Evolutionary conservation across 2,797 vertebrate genomes (phyloP), one percentile per base, ranked within the genome.

Genomic region (Hipposideros larvatus): DNA sequence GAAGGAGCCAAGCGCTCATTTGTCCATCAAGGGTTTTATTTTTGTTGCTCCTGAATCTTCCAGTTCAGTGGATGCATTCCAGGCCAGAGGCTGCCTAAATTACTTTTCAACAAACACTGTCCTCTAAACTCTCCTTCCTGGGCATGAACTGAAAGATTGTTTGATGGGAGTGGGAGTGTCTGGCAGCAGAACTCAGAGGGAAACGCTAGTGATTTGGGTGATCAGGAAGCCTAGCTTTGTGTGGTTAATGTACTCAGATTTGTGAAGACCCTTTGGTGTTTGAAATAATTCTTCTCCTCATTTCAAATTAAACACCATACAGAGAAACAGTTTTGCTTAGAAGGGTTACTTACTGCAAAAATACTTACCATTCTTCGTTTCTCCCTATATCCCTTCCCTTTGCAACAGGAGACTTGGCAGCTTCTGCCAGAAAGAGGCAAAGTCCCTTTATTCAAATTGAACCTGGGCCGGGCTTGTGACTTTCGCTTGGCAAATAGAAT

Each of bases 31-130:
- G n/a, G 0, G 16, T 96, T 94, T 97, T 97, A 94, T 98, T 98
- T 98, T 96, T 96, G 90, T 94, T 92, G 57, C 59, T 98, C 82
- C 91, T 74, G 96, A 68, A 2, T 96, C 97, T 97, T 98, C 89
- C 94, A 84, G 86, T 78, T 97, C 95, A 96, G 84, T 95, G 34
- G 34, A 78, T 87, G 19, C 92, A 93, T 66, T 83, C 73, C 73
- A 90, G 91, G 73, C 95, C 91, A 90, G 89, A 96, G 87, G 75
- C 91, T 97, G 89, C 63, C 84, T 90, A 89, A 97, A 94, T 96
- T 96, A 93, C 93, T 96, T 97, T 95, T 85, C 80, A 90, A 92
- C 91, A 87, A 97, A 79, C 70, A 65, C 37, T 93, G 77, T 87
- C 91, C 84, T 97, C 94, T 53, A 96, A 59, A 74, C 21, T 70